Percentiles rank a stretch among this genome's conserved stretches.
phyloP scores from a whole-genome alignment of 2,797 vertebrate genomes.

The Pipistrellus nathusii region DNA sequence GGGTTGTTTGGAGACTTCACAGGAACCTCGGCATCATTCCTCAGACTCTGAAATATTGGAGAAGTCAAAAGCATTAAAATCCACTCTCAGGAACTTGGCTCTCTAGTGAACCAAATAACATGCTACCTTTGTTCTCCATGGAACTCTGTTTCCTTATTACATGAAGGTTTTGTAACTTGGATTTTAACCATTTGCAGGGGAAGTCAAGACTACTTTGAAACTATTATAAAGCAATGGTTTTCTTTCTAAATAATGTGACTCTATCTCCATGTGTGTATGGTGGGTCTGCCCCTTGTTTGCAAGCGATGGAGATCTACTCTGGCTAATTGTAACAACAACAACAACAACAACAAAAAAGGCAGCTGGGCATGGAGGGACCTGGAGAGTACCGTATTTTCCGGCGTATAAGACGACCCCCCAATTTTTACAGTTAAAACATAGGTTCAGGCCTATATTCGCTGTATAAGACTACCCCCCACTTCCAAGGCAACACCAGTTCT shows the following conservation, averaged over 20 bases:
- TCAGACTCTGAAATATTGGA: conserved; percentile 11
- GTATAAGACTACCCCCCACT: too few relatives aligned
- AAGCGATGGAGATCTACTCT: background rate
- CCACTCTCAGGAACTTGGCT: background rate
- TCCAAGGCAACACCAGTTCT: too few relatives aligned
- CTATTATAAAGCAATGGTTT: background rate
- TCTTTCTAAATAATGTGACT: background rate
- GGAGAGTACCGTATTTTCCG: too few relatives aligned
- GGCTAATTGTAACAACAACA: background rate
- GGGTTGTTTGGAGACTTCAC: conserved; percentile 77
- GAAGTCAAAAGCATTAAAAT: conserved; percentile 32
- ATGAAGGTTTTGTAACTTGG: background rate
- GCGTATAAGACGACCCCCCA: too few relatives aligned
- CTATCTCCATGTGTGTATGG: too few relatives aligned
- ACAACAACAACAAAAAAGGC: background rate
- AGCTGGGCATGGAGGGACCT: too few relatives aligned
- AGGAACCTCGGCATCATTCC: background rate
- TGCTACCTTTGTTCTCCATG: background rate
- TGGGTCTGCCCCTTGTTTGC: background rate
- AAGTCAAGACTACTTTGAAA: background rate
- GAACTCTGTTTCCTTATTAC: background rate
- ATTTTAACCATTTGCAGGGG: background rate
- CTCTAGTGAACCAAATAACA: background rate
- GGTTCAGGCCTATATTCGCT: too few relatives aligned
- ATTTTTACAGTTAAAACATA: too few relatives aligned